Percentiles rank a stretch among this genome's conserved stretches.
These are phyloP conservation scores for Procavia capensis DNA, from an alignment of 2,113 vertebrate species.

Conservation along the genomic window DNA sequence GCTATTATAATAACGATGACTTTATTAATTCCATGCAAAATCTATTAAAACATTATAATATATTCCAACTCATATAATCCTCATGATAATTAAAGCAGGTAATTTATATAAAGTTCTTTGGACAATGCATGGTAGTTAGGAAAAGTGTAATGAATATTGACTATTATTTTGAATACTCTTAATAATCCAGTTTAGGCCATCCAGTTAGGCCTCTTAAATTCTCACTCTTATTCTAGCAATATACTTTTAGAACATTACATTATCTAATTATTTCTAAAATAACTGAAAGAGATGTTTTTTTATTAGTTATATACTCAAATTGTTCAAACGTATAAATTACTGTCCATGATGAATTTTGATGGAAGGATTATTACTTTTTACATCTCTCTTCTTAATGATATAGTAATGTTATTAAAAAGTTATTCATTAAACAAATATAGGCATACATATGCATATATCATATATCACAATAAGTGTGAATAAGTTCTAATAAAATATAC, in stretches of 20 bases:
- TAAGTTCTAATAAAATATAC: not conserved
- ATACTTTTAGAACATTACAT: not conserved
- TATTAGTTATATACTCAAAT: not conserved
- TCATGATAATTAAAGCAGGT: not conserved
- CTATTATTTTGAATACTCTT: conserved; percentile 12
- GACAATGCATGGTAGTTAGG: not conserved
- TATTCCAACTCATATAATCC: not conserved
- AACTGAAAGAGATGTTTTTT: not conserved
- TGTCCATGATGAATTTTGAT: no score
- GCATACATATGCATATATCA: not conserved
- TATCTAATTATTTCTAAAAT: not conserved
- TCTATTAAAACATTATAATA: not conserved
- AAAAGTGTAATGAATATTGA: conserved; percentile 31
- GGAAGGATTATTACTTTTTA: no score
- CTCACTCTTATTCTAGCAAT: not conserved
- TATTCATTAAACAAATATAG: conserved; percentile 5
- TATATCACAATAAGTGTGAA: not conserved
- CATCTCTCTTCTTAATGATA: not conserved
- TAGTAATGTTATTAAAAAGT: not conserved
- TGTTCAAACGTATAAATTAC: not conserved
- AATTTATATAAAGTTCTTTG: not conserved
- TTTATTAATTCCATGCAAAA: not conserved
- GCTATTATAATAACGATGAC: not conserved
- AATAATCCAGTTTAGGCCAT: not conserved
- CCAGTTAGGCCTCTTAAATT: not conserved